Evolutionary conservation across 2,113 vertebrate genomes (phyloP).

Genomic region (Andinoacara biseriatus): DNA sequence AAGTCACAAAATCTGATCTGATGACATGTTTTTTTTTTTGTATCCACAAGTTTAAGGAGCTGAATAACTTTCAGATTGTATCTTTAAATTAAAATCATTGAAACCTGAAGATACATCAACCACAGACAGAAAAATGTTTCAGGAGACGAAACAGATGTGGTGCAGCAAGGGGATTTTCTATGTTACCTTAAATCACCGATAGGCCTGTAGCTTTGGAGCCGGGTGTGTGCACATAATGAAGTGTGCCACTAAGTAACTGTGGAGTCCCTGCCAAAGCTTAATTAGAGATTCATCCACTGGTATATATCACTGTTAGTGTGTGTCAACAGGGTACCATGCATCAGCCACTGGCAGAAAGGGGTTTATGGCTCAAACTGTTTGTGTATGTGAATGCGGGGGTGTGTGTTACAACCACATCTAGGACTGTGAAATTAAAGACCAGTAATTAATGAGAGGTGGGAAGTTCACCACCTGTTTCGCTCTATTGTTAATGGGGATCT

Average conservation of each 20-base stretch:
- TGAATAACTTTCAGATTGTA: constrained; percentile 32
- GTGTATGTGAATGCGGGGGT: constrained; percentile 43
- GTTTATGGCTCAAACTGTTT: constrained; percentile 83
- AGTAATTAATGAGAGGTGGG: constrained; percentile 78
- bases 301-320: constrained; percentile 92
- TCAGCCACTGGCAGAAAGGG: constrained; percentile 82
- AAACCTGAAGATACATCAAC: constrained; percentile 40
- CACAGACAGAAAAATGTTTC: constrained; percentile 27
- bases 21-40: constrained; percentile 3
- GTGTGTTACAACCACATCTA: constrained; percentile 60
- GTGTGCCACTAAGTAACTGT: constrained; percentile 84
- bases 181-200: constrained; percentile 83
- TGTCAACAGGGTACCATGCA: constrained; percentile 88
- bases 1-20: constrained; percentile 11
- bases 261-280: constrained; percentile 89
- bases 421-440: constrained; percentile 74
- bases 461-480: constrained; percentile 81
- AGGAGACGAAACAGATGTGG: constrained; percentile 54
- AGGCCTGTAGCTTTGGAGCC: constrained; percentile 74
- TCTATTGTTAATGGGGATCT: constrained; percentile 74
- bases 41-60: neutral
- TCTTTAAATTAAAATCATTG: constrained; percentile 35
- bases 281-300: constrained; percentile 91
- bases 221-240: constrained; percentile 85
- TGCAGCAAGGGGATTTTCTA: constrained; percentile 62